phyloP scores from a whole-genome alignment of 2,797 vertebrate genomes.

The Pseudochromis fuscus region DNA sequence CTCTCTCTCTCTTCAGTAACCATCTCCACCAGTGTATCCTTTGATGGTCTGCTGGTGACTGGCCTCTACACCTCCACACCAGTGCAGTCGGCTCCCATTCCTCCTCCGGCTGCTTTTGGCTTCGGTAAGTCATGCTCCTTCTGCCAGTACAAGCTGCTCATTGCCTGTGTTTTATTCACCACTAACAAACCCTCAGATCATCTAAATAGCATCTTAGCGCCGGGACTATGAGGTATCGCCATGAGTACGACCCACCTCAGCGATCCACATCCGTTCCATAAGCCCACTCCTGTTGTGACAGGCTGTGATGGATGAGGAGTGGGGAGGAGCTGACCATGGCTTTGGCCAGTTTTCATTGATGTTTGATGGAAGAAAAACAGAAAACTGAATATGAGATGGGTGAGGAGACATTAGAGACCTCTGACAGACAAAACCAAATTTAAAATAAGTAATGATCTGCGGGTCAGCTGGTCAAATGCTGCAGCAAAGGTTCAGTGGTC shows the following conservation, averaged over 20 bases:
- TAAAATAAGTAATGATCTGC: slow-evolving; percentile 13
- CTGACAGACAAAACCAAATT: slow-evolving; percentile 22
- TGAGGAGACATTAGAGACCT: slow-evolving; percentile 22
- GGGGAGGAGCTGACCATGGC: slow-evolving; percentile 46
- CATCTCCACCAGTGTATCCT: slow-evolving; percentile 95
- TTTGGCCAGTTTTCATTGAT: slow-evolving; percentile 50
- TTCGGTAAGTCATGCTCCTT: slow-evolving; percentile 89
- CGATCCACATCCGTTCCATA: slow-evolving; percentile 59
- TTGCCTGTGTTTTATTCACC: slow-evolving; percentile 19
- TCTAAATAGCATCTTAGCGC: slow-evolving; percentile 29
- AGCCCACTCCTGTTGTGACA: slow-evolving; percentile 46
- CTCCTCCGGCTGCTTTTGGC: slow-evolving; percentile 92
- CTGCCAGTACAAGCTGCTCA: slow-evolving; percentile 32
- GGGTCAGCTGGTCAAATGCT: slow-evolving; percentile 15
- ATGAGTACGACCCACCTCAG: slow-evolving; percentile 43
- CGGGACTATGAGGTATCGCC: slow-evolving; percentile 35
- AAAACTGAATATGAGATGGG: slow-evolving; percentile 38
- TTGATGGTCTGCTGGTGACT: slow-evolving; percentile 96
- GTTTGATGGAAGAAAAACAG: slow-evolving; percentile 43
- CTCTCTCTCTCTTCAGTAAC: slow-evolving; percentile 88
- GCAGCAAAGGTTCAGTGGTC: neutral
- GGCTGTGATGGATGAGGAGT: slow-evolving; percentile 69
- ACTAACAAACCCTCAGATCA: slow-evolving; percentile 36
- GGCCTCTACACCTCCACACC: slow-evolving; percentile 98
- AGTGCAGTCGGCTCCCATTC: slow-evolving; percentile 94